These are phyloP conservation scores for Rhynchomys soricoides DNA, from an alignment of 2,113 vertebrate genomes.

Conservation along the genomic window DNA sequence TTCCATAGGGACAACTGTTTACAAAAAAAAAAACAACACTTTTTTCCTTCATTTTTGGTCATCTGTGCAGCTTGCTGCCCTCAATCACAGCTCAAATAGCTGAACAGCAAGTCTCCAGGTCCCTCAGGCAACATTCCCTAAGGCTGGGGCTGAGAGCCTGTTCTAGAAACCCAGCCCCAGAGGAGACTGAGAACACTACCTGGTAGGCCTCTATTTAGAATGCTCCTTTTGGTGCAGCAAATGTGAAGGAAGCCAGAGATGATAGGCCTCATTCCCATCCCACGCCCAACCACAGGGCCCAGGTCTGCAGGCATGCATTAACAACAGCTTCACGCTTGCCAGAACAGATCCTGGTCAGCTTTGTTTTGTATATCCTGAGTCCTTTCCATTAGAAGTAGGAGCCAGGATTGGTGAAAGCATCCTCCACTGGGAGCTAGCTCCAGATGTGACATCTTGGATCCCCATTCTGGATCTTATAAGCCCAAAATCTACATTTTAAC, in stretches of 20 bases:
- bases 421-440: neutral
- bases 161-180: neutral
- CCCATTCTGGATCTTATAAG: neutral
- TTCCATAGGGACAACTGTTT: neutral
- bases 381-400: neutral
- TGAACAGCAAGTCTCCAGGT: neutral
- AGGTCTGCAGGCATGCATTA: neutral
- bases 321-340: neutral
- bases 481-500: neutral
- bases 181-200: conserved; percentile 34
- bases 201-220: neutral
- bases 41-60: neutral
- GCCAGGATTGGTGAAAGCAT: neutral
- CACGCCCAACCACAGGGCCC: fast-evolving
- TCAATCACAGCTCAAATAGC: neutral
- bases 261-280: neutral
- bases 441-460: neutral
- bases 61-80: no score
- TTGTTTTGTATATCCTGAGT: neutral
- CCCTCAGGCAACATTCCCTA: neutral
- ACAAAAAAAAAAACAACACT: neutral
- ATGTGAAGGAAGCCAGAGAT: neutral
- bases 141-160: neutral
- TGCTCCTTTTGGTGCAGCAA: neutral
- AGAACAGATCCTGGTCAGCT: neutral